These are phyloP conservation scores for Habrosyne pyritoides DNA, from an alignment of 2,888 invertebrate species.

Conservation along the genomic window DNA sequence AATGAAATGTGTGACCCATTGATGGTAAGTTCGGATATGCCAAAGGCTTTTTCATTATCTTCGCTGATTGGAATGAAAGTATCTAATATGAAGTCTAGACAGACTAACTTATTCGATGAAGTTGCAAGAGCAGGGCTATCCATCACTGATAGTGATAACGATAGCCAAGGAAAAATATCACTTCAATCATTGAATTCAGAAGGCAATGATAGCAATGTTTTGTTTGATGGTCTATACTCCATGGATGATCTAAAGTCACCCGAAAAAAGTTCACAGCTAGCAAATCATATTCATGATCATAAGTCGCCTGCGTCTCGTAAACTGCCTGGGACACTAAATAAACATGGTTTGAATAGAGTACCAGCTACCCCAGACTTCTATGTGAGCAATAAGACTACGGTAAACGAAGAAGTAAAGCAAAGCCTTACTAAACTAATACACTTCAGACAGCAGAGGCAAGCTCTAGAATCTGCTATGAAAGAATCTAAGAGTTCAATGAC, in stretches of 20 bases:
- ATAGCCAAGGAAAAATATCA: constrained; percentile 61
- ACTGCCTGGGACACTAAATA: constrained; percentile 13
- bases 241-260: constrained; percentile 66
- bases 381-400: constrained; percentile 14
- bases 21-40: constrained; percentile 18
- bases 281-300: constrained; percentile 3
- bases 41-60: constrained; percentile 43
- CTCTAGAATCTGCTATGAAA: constrained; percentile 12
- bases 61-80: constrained; percentile 66
- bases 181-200: constrained; percentile 47
- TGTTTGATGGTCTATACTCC: constrained; percentile 61
- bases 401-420: constrained; percentile 51
- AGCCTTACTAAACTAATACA: constrained; percentile 59
- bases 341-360: neutral
- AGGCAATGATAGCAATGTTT: constrained; percentile 46
- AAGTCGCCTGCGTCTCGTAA: constrained; percentile 10
- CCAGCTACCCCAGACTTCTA: constrained; percentile 3
- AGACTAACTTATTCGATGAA: constrained; percentile 7
- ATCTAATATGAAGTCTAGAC: constrained; percentile 25
- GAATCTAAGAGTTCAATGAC: neutral
- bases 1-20: constrained; percentile 30
- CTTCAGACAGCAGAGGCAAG: constrained; percentile 49
- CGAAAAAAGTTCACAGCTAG: constrained; percentile 29
- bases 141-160: constrained; percentile 54
- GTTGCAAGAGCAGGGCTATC: constrained; percentile 16